Base-by-base conservation (phyloP, 2,888 invertebrate species). In the Griposia aprilina region DNA sequence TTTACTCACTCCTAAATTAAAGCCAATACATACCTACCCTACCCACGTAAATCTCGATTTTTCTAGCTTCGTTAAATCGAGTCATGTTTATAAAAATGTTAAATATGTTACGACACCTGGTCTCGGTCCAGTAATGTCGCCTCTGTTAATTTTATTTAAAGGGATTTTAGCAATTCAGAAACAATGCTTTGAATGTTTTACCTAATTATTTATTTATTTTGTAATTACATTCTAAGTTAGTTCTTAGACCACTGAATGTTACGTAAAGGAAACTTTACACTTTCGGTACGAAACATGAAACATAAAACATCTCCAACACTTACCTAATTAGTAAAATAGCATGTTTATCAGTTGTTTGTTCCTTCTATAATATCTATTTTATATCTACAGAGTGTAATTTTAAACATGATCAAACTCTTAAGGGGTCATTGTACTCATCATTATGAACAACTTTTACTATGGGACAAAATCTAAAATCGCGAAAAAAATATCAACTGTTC, bases 1-100 rank as follows among this genome's bases (percentile, higher is more conserved):
- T 8, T 52, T 36, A 15, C 50, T 41, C n/a, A 26, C 5, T 8
- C 50, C 15, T 15, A 62, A 67, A 67, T 45, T 55, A 0, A 67
- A 57, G 23, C 55, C 8, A 41, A 41, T 41, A 57, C 36, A 41
- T 41, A 57, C 36, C 17, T 30, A 36, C 50, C 36, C 6, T 13
- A 41, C 6, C 45, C 20, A 55, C n/a, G 41, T n/a, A 36, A 57
- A 75, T 41, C 52, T 48, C 30, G 41, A 57, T 36, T 82, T 77
- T 75, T 77, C 45, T 62, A 41, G 48, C 59, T 81, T 82, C 83
- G 78, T 77, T 67, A 67, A 67, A 81, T 77, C 60, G 15, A 45
- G 11, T 52, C 57, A 65, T 63, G 23, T 59, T 68, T 30, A 74
- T 36, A 26, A 8, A 80, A 80, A 69, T 23, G 45, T 59, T 67